Evolutionary conservation across 2,113 vertebrate genomes (phyloP).

Genomic region (Thalassarche chlororhynchos): DNA sequence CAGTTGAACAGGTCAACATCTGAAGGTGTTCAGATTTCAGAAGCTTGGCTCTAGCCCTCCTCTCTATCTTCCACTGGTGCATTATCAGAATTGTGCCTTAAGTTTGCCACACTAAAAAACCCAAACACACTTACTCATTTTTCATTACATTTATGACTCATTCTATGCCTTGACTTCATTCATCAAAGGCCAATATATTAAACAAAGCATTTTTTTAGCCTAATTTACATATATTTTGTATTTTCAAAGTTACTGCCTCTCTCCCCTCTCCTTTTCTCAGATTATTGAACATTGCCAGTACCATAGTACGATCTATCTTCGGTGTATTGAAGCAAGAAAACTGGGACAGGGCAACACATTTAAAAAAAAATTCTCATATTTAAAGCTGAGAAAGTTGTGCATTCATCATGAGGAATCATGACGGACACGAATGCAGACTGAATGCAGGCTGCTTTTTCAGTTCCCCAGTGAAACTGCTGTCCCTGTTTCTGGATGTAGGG

Average conservation of each 20-base stretch:
- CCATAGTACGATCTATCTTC: rapidly evolving
- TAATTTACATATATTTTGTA: background rate
- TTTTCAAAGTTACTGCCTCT: background rate
- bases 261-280: background rate
- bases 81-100: background rate
- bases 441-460: background rate
- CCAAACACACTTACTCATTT: background rate
- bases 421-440: background rate
- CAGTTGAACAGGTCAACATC: background rate
- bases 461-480: background rate
- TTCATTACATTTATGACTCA: background rate
- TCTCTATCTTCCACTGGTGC: background rate
- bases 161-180: background rate
- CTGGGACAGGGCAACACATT: background rate
- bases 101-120: background rate
- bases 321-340: background rate
- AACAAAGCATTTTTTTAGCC: background rate
- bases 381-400: background rate
- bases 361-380: background rate
- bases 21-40: background rate
- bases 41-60: background rate
- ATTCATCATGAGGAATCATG: background rate
- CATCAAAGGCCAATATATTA: background rate
- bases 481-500: background rate
- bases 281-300: background rate